Evolutionary conservation across 2,797 vertebrate genomes (phyloP).

Genomic region (Thunnus albacares): DNA sequence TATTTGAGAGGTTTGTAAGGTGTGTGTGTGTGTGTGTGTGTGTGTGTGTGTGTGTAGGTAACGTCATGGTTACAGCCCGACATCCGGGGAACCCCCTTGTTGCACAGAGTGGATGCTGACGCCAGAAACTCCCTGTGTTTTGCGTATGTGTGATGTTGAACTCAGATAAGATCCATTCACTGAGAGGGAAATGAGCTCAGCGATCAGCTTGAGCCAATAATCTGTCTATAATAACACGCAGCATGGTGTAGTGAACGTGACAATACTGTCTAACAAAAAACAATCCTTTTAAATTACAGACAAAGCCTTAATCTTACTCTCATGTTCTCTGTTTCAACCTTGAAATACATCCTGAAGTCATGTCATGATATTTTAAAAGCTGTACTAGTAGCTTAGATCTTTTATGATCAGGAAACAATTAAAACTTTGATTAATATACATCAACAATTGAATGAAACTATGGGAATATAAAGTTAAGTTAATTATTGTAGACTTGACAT

Average conservation of each 20-base stretch:
- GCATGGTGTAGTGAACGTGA: slow-evolving; percentile 37
- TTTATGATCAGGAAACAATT: no score
- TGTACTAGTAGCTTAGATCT: background rate
- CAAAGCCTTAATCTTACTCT: background rate
- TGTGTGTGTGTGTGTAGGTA: background rate
- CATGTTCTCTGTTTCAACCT: background rate
- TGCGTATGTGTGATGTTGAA: slow-evolving; percentile 42
- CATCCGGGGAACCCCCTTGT: slow-evolving; percentile 19
- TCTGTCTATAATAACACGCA: slow-evolving; percentile 60
- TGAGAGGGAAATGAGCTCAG: slow-evolving; percentile 77
- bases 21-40: slow-evolving; percentile 4
- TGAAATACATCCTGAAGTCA: background rate
- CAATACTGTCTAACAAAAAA: background rate
- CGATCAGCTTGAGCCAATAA: slow-evolving; percentile 61
- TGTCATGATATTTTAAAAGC: background rate
- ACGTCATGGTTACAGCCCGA: slow-evolving; percentile 18
- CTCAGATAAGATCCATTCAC: slow-evolving; percentile 72
- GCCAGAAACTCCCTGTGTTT: slow-evolving; percentile 30
- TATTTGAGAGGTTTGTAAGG: background rate
- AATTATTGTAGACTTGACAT: background rate
- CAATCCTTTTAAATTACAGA: background rate
- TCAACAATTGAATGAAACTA: background rate
- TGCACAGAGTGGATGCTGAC: slow-evolving; percentile 58
- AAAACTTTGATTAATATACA: no score
- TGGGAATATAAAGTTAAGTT: slow-evolving; percentile 1